Evolutionary conservation across 2,797 vertebrate species (phyloP), one percentile per base, ranked within the genome.

Genomic region (Melanotaenia trifasciata): DNA sequence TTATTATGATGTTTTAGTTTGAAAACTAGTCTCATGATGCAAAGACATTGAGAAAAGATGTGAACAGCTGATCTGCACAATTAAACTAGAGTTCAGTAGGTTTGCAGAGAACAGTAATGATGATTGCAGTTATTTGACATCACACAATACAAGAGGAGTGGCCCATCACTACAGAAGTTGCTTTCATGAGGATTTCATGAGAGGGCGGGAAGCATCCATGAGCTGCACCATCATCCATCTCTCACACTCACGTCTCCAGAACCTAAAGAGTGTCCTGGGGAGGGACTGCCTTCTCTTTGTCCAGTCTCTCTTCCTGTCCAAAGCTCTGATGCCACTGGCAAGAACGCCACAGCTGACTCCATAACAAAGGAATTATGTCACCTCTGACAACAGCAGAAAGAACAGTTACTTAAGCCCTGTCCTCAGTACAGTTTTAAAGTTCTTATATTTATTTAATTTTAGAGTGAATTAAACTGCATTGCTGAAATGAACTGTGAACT

Each of bases 91-190:
- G 45, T 40, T 51, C 53, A 36, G 60, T 35, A 56, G 28, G 13
- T 71, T 71, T 63, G 58, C 60, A 14, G 16, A 26, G 28, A 63
- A 32, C 18, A n/a, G 6, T 20, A 33, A 1, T 47, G 36, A 71
- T 53, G 59, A 45, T 45, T 35, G 51, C 38, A 33, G 57, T 26
- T 35, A 28, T 13, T 30, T 68, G 45, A 50, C 66, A 68, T 68
- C 66, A 59, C 56, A 14, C 16, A 26, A 14, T 43, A 50, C 30
- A 59, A 35, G 30, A 20, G 22, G 30, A 58, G 38, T 24, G 14
- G 38, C 20, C 28, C 40, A 20, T 62, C 26, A 54, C 20, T 43
- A 50, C 20, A 56, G 50, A 56, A 33, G 50, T 28, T 62, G 59
- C 53, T 30, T 30, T 30, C 28, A 30, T 30, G 28, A 30, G 64